These are phyloP conservation scores for Lethenteron camtschaticum DNA, from an alignment of 2,113 vertebrate species.

Conservation along the genomic window DNA sequence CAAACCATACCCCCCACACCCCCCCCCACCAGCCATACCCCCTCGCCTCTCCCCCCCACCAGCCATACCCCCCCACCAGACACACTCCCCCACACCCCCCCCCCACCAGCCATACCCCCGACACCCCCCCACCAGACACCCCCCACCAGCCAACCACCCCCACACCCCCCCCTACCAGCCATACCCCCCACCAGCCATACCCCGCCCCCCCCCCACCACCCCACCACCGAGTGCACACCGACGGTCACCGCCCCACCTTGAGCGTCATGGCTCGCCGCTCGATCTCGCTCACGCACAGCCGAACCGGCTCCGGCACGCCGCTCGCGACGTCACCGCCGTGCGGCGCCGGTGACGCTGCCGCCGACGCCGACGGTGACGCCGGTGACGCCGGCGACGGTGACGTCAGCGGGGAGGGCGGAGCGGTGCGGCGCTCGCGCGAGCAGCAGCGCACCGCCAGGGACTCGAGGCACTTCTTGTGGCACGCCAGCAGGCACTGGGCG, in stretches of 20 bases:
- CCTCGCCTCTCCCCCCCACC: too few species aligned
- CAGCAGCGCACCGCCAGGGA: constrained; percentile 83
- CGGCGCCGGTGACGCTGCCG: background rate
- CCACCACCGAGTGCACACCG: too few species aligned
- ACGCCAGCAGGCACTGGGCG: constrained; percentile 60
- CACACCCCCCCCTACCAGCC: too few species aligned
- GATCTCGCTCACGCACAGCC: constrained; percentile 62
- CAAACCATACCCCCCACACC: too few species aligned
- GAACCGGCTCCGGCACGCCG: constrained; percentile 61
- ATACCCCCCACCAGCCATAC: too few species aligned
- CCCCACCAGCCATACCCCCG: too few species aligned
- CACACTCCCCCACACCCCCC: too few species aligned
- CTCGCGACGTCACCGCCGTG: constrained; percentile 20
- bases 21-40: too few species aligned
- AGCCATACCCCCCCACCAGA: too few species aligned
- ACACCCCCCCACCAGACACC: too few species aligned
- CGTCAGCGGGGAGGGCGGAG: constrained; percentile 18
- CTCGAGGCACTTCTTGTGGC: constrained; percentile 89
- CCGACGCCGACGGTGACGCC: background rate
- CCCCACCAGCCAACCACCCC: too few species aligned
- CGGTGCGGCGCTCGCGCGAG: constrained; percentile 71
- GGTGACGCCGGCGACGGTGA: background rate
- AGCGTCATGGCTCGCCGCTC: constrained; percentile 57
- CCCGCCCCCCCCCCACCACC: too few species aligned
- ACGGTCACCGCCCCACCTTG: constrained; percentile 32